These are phyloP conservation scores for Saiga tatarica DNA, from an alignment of 2,113 vertebrate species.

Conservation along the genomic window DNA sequence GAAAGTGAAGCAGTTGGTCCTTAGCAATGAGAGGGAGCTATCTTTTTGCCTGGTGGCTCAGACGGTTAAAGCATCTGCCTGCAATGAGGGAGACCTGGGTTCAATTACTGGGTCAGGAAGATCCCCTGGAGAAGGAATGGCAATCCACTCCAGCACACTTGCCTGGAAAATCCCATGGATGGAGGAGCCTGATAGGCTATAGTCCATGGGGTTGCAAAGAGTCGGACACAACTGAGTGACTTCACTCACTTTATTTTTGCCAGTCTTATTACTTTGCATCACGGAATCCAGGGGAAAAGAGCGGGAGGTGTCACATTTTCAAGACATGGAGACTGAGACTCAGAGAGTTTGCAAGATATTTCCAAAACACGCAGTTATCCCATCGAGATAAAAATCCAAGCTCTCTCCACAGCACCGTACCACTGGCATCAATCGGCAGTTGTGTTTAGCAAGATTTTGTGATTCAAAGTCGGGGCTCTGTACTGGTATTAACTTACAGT, in stretches of 20 bases:
- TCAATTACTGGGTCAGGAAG: too few species aligned
- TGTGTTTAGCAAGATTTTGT: not conserved
- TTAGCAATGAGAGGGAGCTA: not conserved
- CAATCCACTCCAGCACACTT: too few species aligned
- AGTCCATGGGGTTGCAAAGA: too few species aligned
- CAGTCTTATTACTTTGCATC: not conserved
- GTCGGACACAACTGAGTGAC: too few species aligned
- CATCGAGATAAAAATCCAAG: not conserved
- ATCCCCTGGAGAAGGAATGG: too few species aligned
- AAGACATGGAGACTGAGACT: not conserved
- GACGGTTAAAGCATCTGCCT: too few species aligned
- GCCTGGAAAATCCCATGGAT: too few species aligned
- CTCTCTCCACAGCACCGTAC: not conserved
- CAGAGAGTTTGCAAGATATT: not conserved
- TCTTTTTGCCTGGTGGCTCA: not conserved
- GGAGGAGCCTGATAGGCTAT: too few species aligned
- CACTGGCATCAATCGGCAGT: not conserved
- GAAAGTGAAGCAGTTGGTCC: not conserved
- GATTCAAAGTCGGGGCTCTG: not conserved
- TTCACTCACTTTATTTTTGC: not conserved
- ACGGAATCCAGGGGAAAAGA: not conserved
- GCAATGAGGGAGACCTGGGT: too few species aligned
- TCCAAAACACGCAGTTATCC: not conserved
- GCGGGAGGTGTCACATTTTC: not conserved
- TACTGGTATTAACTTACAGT: conserved; percentile 35